Evolutionary conservation across 2,888 invertebrate genomes (phyloP).

Genomic region (Amphiduros pacificus): DNA sequence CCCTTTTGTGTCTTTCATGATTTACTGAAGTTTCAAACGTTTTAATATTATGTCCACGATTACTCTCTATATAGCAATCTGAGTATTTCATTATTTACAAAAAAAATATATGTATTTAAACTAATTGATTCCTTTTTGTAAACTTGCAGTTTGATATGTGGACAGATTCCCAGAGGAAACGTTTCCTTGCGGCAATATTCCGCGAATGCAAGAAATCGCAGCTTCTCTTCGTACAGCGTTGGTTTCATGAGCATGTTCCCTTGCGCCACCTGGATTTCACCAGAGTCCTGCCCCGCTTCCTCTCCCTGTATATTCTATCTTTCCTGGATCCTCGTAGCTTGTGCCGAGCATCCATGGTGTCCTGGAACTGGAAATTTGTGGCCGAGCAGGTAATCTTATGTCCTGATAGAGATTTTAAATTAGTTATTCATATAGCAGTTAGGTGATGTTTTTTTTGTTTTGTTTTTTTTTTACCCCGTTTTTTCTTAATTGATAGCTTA

Average conservation of each 20-base stretch:
- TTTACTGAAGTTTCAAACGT: neutral
- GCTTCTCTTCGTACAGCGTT: constrained; percentile 51
- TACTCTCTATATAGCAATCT: neutral
- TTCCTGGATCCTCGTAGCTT: constrained; percentile 56
- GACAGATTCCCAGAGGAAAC: constrained; percentile 55
- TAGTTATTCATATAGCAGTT: too few relatives aligned
- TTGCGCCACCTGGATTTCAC: constrained; percentile 51
- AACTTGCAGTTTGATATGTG: constrained; percentile 55
- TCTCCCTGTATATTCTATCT: constrained; percentile 54
- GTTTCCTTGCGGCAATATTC: constrained; percentile 51
- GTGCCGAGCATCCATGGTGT: constrained; percentile 50
- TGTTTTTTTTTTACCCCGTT: too few relatives aligned
- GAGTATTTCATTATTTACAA: neutral
- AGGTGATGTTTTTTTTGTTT: too few relatives aligned
- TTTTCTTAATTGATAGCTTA: too few relatives aligned
- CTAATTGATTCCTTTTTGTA: neutral
- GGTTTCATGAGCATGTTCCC: constrained; percentile 50
- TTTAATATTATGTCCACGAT: neutral
- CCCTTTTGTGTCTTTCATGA: neutral
- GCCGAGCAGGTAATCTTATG: constrained; percentile 57
- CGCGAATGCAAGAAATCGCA: constrained; percentile 47
- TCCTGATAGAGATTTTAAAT: too few relatives aligned
- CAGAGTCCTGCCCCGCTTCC: constrained; percentile 47
- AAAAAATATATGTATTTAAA: neutral
- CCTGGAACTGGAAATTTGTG: constrained; percentile 57